phyloP scores from a whole-genome alignment of 37 sponge, comb jelly and placozoan species.

The Beroe forskalii region DNA sequence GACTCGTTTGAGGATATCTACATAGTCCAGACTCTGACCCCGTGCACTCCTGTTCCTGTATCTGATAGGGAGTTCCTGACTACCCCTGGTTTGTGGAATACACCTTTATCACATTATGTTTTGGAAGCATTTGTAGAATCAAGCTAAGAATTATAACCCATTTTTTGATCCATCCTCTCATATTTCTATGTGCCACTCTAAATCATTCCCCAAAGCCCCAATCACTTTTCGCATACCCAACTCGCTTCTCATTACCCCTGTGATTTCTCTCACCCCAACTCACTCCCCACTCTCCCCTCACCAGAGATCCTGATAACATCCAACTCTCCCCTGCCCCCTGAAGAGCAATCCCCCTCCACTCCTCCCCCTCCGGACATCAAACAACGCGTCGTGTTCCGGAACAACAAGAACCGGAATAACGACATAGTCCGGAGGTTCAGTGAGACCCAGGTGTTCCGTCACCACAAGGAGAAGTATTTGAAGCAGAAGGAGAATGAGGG shows the following conservation, averaged over 20 bases:
- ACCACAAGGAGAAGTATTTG: slow-evolving; percentile 46
- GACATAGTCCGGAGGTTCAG: slow-evolving; percentile 31
- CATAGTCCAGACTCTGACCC: not conserved
- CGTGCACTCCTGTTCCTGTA: not conserved
- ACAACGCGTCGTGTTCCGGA: not conserved
- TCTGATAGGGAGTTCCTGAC: slow-evolving; percentile 8
- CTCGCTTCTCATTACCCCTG: too few species aligned
- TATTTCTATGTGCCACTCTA: too few species aligned
- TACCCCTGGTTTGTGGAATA: slow-evolving; percentile 7
- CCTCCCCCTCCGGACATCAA: not conserved
- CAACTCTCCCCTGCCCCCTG: not conserved
- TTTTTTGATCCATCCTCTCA: too few species aligned
- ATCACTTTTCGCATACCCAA: too few species aligned
- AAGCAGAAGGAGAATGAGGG: not conserved
- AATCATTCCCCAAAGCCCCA: too few species aligned
- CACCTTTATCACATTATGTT: too few species aligned
- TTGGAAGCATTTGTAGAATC: too few species aligned
- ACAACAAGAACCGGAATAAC: not conserved
- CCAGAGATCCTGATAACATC: slow-evolving; percentile 19
- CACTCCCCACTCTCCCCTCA: not conserved
- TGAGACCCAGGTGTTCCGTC: slow-evolving; percentile 20
- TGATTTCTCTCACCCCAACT: too few species aligned
- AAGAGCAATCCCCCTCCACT: too few species aligned
- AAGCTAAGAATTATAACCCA: too few species aligned
- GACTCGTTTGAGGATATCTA: slow-evolving; percentile 22